phyloP scores from a whole-genome alignment of 2,888 invertebrate species.

The Ischnus inquisitorius region DNA sequence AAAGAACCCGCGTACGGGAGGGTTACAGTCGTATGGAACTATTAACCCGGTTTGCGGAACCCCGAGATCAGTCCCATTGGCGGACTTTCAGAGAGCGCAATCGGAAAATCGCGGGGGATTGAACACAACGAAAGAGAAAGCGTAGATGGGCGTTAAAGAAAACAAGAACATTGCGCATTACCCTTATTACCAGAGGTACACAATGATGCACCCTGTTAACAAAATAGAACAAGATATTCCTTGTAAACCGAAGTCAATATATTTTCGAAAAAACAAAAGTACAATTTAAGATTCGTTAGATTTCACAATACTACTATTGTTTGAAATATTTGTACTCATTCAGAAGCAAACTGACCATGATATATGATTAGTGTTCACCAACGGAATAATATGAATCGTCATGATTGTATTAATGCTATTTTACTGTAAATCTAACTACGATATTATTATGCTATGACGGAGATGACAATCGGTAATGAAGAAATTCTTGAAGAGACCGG shows the following conservation, averaged over 20 bases:
- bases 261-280: too few relatives aligned
- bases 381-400: not conserved
- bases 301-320: too few relatives aligned
- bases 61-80: not conserved
- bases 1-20: constrained; percentile 64
- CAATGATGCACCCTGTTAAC: not conserved
- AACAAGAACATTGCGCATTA: too few relatives aligned
- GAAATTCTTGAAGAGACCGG: not conserved
- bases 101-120: constrained; percentile 9
- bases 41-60: constrained; percentile 43
- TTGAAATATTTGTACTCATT: too few relatives aligned
- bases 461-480: not conserved
- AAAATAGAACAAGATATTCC: too few relatives aligned
- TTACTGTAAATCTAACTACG: not conserved
- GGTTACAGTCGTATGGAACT: constrained; percentile 64
- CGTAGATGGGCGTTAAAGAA: not conserved
- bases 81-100: constrained; percentile 29
- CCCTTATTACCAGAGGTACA: not conserved
- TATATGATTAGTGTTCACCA: not conserved
- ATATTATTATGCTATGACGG: not conserved
- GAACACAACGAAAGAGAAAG: constrained; percentile 9
- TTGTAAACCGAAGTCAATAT: too few relatives aligned
- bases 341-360: too few relatives aligned
- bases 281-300: too few relatives aligned
- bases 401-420: not conserved